Conservation (phyloP, 2,888 invertebrate species). For the Sicus ferrugineus region DNA sequence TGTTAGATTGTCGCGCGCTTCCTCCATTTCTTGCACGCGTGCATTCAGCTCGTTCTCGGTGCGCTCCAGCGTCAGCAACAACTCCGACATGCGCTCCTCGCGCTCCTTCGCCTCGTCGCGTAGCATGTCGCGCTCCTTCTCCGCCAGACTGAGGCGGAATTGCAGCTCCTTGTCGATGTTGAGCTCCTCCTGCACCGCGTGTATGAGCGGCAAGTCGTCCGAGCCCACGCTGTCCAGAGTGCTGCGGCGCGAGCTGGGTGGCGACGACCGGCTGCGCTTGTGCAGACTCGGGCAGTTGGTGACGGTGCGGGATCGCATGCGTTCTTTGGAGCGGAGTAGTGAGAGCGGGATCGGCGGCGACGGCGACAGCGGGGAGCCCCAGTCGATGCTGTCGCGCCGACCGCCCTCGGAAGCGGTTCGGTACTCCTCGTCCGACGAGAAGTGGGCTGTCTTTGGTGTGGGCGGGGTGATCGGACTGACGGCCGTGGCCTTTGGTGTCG, state of each 20-base stretch:
- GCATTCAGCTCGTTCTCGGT: slow-evolving; percentile 79
- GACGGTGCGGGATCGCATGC: slow-evolving; percentile 67
- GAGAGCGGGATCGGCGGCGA: slow-evolving; percentile 73
- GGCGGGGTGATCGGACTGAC: slow-evolving; percentile 60
- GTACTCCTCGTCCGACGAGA: slow-evolving; percentile 88
- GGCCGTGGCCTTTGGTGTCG: slow-evolving; percentile 36
- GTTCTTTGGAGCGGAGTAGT: slow-evolving; percentile 72
- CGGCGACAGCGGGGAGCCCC: slow-evolving; percentile 77
- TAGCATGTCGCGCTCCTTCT: slow-evolving; percentile 77
- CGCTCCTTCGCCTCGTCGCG: slow-evolving; percentile 76
- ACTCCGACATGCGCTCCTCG: slow-evolving; percentile 80
- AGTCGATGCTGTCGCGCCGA: slow-evolving; percentile 82
- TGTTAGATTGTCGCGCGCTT: slow-evolving; percentile 70
- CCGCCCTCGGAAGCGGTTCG: slow-evolving; percentile 86
- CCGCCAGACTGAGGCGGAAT: slow-evolving; percentile 74
- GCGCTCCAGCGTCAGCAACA: slow-evolving; percentile 77
- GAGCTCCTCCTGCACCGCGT: slow-evolving; percentile 60
- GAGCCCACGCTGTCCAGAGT: slow-evolving; percentile 73
- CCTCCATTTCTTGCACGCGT: slow-evolving; percentile 76
- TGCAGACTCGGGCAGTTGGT: slow-evolving; percentile 67
- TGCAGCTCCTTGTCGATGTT: slow-evolving; percentile 70
- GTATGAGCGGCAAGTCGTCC: slow-evolving; percentile 65
- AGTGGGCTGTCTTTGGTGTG: slow-evolving; percentile 75
- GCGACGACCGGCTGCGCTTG: slow-evolving; percentile 71
- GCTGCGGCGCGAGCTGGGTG: slow-evolving; percentile 70